Percentiles rank a stretch among this genome's conserved stretches.
These are phyloP conservation scores for Andricus quercusramuli DNA, from an alignment of 2,888 invertebrate species.

Conservation along the genomic window DNA sequence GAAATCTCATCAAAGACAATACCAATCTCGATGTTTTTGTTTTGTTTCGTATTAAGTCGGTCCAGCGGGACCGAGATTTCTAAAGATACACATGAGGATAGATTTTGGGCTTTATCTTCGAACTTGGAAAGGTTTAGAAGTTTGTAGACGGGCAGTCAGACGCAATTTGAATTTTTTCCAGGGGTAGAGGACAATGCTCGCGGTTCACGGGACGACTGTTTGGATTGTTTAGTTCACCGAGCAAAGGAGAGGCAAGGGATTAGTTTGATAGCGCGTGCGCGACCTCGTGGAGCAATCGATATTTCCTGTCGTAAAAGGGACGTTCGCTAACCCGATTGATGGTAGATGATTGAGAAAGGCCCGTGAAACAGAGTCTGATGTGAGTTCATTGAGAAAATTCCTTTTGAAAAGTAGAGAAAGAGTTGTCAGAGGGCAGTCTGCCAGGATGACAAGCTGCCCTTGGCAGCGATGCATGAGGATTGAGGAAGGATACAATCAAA, in stretches of 20 bases:
- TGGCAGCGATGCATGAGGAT: background rate
- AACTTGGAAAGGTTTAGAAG: background rate
- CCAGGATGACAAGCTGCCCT: constrained; percentile 9
- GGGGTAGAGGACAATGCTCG: constrained; percentile 54
- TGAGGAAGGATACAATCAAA: background rate
- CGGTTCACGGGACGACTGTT: constrained; percentile 62
- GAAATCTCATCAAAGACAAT: background rate
- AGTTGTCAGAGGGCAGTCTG: constrained; percentile 21
- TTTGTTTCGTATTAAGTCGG: background rate
- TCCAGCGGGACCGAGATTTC: background rate
- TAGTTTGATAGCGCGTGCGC: constrained; percentile 66
- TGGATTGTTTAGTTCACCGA: constrained; percentile 58
- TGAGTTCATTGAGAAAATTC: constrained; percentile 40
- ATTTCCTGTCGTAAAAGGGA: constrained; percentile 69
- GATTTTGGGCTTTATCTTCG: background rate
- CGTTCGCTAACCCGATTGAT: constrained; percentile 64
- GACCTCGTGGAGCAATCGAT: constrained; percentile 73
- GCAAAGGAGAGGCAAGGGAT: constrained; percentile 53
- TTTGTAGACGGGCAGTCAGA: background rate
- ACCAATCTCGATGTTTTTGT: background rate
- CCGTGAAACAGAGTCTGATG: constrained; percentile 61
- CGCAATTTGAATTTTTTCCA: background rate
- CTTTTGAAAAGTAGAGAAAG: background rate
- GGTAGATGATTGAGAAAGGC: constrained; percentile 67
- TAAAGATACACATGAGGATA: background rate